phyloP scores from a whole-genome alignment of 2,888 invertebrate genomes.

The Cheilosia grossa region DNA sequence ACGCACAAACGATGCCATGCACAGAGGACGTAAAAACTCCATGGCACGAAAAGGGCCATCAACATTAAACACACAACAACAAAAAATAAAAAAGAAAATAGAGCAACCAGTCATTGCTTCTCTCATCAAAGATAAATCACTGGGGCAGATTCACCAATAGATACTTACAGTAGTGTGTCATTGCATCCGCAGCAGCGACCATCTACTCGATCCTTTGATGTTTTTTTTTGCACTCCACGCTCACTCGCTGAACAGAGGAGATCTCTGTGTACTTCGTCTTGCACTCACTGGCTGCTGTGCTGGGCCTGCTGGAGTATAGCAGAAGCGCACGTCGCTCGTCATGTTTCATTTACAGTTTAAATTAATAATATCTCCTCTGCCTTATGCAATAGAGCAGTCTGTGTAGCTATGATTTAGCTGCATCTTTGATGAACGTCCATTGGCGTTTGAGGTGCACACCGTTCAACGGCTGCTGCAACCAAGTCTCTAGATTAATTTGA shows the following conservation, averaged over 20 bases:
- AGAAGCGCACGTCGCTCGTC: constrained; percentile 60
- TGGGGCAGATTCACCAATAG: constrained; percentile 62
- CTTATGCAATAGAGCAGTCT: constrained; percentile 50
- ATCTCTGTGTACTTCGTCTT: constrained; percentile 34
- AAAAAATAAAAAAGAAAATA: constrained; percentile 41
- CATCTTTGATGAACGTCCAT: constrained; percentile 71
- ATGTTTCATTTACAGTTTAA: constrained; percentile 73
- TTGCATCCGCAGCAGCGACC: constrained; percentile 57
- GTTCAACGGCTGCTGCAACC: constrained; percentile 54
- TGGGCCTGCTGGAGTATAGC: background rate
- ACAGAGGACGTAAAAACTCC: constrained; percentile 12
- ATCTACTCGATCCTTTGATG: constrained; percentile 69
- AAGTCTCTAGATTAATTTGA: constrained; percentile 66
- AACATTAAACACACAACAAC: background rate
- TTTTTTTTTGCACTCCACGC: constrained; percentile 18
- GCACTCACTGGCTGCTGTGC: constrained; percentile 8
- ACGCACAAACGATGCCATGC: constrained; percentile 16
- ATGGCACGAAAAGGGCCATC: constrained; percentile 57
- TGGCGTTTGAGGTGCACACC: constrained; percentile 3
- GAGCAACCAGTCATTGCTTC: constrained; percentile 42
- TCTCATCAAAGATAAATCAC: constrained; percentile 72
- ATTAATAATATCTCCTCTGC: constrained; percentile 72
- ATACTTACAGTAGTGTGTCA: constrained; percentile 64
- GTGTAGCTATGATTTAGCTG: constrained; percentile 48
- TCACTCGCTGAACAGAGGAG: constrained; percentile 11